Evolutionary conservation across 2,113 vertebrate genomes (phyloP).

Genomic region (Sakesphorus luctuosus): DNA sequence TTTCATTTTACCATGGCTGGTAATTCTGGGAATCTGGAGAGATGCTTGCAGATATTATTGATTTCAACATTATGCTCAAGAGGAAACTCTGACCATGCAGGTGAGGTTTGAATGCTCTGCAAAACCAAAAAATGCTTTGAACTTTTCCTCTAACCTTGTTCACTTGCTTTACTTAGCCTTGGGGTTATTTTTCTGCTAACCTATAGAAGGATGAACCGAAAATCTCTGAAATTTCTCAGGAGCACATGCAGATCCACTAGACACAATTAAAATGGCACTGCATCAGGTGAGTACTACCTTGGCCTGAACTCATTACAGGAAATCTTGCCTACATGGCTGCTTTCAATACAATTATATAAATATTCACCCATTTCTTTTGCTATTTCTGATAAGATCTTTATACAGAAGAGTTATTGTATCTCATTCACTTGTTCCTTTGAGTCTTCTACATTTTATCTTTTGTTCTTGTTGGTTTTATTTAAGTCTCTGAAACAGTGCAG

Average conservation of each 20-base stretch:
- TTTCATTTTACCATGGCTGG: neutral
- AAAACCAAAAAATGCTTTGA: neutral
- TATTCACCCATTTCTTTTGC: neutral
- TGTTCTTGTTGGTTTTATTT: neutral
- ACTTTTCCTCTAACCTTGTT: neutral
- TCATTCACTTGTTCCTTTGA: neutral
- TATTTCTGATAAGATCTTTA: neutral
- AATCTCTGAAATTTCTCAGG: neutral
- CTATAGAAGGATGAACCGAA: neutral
- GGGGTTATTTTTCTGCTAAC: neutral
- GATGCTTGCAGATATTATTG: neutral
- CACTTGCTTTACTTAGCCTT: neutral
- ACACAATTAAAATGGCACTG: accelerated
- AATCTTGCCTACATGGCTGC: neutral
- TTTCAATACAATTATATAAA: neutral
- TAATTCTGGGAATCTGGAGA: neutral
- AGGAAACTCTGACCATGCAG: neutral
- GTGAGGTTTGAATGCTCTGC: neutral
- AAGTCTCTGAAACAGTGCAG: neutral
- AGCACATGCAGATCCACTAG: neutral
- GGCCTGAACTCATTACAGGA: neutral
- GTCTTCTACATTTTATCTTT: neutral
- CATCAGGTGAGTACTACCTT: neutral
- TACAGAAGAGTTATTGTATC: neutral
- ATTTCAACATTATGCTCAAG: neutral